phyloP scores from a whole-genome alignment of 2,797 vertebrate species.

The Coregonus sp. region DNA sequence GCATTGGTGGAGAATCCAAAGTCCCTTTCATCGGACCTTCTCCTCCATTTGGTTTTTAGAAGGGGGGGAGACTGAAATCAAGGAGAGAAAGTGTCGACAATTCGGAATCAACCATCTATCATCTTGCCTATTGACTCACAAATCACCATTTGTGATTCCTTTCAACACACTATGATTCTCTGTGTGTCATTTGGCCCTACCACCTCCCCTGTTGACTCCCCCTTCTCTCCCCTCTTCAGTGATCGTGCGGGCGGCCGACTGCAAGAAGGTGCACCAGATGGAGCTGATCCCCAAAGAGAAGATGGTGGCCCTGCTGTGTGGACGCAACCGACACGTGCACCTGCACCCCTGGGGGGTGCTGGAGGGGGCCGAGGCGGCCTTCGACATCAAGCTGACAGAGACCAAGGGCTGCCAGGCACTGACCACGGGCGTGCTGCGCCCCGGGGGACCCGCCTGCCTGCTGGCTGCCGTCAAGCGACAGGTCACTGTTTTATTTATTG shows the following conservation, averaged over 20 bases:
- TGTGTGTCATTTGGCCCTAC: too few relatives aligned
- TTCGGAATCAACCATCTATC: not conserved
- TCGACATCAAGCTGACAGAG: slow-evolving; percentile 88
- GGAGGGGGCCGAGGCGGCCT: slow-evolving; percentile 84
- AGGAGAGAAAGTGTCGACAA: not conserved
- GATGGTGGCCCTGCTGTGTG: slow-evolving; percentile 86
- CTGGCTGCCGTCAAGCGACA: slow-evolving; percentile 88
- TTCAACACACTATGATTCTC: not conserved
- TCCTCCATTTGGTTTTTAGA: too few relatives aligned
- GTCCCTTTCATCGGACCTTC: too few relatives aligned
- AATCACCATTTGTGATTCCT: not conserved
- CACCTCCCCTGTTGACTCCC: slow-evolving; percentile 6
- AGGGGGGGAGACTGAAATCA: too few relatives aligned
- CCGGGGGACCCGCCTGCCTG: slow-evolving; percentile 83
- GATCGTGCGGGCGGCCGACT: slow-evolving; percentile 92
- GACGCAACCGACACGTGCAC: slow-evolving; percentile 90
- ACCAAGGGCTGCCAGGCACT: slow-evolving; percentile 95
- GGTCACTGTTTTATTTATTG: slow-evolving; percentile 34
- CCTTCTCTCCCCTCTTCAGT: slow-evolving; percentile 69
- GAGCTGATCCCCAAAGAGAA: slow-evolving; percentile 89
- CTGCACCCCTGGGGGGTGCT: slow-evolving; percentile 88
- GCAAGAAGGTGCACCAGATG: slow-evolving; percentile 93
- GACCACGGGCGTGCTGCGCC: slow-evolving; percentile 78
- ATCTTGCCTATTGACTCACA: not conserved
- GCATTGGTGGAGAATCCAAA: too few relatives aligned